These are phyloP conservation scores for Choloepus didactylus DNA, from an alignment of 2,797 vertebrate species.

Conservation along the genomic window DNA sequence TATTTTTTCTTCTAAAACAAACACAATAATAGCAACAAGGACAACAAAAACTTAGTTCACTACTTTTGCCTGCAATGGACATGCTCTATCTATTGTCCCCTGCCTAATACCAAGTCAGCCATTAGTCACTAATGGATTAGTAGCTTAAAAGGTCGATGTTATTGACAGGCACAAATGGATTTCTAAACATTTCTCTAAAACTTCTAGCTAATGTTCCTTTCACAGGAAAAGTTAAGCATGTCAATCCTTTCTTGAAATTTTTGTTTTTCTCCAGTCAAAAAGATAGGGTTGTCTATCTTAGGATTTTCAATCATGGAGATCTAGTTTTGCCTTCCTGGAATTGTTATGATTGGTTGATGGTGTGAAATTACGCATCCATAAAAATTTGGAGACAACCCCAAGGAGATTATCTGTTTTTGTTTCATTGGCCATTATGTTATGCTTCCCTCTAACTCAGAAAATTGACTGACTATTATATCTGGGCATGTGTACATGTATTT, in stretches of 20 bases:
- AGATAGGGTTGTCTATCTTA: background rate
- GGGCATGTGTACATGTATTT: background rate
- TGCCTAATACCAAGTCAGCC: background rate
- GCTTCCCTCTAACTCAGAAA: conserved; percentile 17
- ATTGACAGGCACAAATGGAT: conserved; percentile 47
- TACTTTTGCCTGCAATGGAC: background rate
- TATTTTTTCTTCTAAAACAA: conserved; percentile 47
- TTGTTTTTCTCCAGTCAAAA: conserved; percentile 22
- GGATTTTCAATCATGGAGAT: background rate
- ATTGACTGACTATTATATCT: background rate
- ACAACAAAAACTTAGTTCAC: background rate
- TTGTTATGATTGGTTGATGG: background rate
- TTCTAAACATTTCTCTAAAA: conserved; percentile 64
- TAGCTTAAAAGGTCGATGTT: conserved; percentile 11
- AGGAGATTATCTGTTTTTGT: conserved; percentile 12
- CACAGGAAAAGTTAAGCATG: background rate
- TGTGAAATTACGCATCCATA: background rate
- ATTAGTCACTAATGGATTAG: conserved; percentile 57
- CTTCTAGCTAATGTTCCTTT: conserved; percentile 25
- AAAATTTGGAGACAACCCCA: conserved; percentile 4
- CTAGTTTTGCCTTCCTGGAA: background rate
- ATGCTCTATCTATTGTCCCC: conserved; percentile 38
- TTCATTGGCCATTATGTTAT: background rate
- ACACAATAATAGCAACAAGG: background rate
- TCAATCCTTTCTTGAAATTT: background rate